Base-by-base conservation (phyloP, 2,797 vertebrate species). In the Amblyopsis hoosieri region DNA sequence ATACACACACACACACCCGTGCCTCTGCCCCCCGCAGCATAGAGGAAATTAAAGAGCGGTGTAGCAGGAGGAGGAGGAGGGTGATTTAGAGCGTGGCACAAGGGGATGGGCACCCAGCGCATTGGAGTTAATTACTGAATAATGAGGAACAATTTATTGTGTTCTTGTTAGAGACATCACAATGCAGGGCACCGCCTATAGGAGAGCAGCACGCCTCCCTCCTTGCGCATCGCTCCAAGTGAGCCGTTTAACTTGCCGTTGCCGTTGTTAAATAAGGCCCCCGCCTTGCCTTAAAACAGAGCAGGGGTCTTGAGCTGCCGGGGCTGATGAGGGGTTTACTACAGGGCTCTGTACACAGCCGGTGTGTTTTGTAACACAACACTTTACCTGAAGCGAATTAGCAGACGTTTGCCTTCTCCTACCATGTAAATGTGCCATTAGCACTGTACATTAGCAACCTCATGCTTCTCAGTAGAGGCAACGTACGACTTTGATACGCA, bases 71-170 rank as follows among this genome's bases (percentile, higher is more conserved):
- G 83, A 80, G 87, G 83, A 83, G 84, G 85, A 77, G 79, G 82
- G 83, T 91, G 92, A 92, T 91, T 89, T 92, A 91, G 85, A 90
- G 89, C 72, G 51, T 71, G 81, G 81, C 82, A 68, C 85, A 83
- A 86, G 90, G 86, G 83, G 87, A 82, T 87, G 87, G 87, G 87
- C 87, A 85, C 83, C 87, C 75, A 60, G 88, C 70, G 63, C 87
- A 86, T 89, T 83, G 87, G 91, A 94, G 92, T 93, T 94, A 94
- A 94, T 94, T 94, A 94, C 93, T 93, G 91, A 91, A 92, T 94
- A 94, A 94, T 93, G 92, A 94, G 91, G 89, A 91, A 91, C 93
- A 92, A 94, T 94, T 94, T 93, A 93, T 94, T 93, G 92, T 94
- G 90, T 91, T 93, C 93, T 93, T 92, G 92, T 94, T 94, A 93